A percentile compares a stretch with the other conserved stretches of the same genome.
Evolutionary conservation across 2,113 vertebrate species (phyloP).

Genomic region (Herpailurus yagouaroundi): DNA sequence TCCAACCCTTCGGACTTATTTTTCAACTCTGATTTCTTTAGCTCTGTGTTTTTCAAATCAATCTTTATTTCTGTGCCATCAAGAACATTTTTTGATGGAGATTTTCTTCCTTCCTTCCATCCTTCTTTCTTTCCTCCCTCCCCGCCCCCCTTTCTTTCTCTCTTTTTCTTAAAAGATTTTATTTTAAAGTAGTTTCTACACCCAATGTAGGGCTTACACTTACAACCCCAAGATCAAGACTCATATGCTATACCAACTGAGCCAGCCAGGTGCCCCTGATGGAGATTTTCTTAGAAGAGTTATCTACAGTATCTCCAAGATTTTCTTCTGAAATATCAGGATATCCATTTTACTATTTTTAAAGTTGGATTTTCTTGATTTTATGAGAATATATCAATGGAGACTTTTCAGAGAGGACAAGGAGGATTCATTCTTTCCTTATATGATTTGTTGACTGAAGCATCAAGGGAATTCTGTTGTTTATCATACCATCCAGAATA

Average conservation of each 20-base stretch:
- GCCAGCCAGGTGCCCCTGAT: not conserved
- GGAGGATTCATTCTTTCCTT: conserved; percentile 5
- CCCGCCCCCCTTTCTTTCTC: not conserved
- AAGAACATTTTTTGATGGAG: not conserved
- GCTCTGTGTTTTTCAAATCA: not conserved
- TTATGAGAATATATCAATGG: not conserved
- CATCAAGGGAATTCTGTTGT: not conserved
- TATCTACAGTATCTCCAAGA: not conserved
- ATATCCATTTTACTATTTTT: not conserved
- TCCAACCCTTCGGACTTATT: not conserved
- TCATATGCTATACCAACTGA: not conserved
- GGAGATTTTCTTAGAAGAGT: not conserved
- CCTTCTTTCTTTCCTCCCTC: no score
- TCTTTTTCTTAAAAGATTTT: not conserved
- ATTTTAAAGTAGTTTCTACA: not conserved
- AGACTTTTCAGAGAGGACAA: not conserved
- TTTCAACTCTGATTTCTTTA: not conserved
- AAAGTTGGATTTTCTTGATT: not conserved
- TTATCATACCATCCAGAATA: not conserved
- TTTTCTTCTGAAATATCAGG: not conserved
- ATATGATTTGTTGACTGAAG: not conserved
- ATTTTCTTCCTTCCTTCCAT: not conserved
- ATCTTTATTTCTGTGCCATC: not conserved
- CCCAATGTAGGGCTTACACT: not conserved
- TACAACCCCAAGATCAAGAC: not conserved